These are phyloP conservation scores for Pao palembangensis DNA, from an alignment of 2,113 vertebrate genomes.

Conservation along the genomic window DNA sequence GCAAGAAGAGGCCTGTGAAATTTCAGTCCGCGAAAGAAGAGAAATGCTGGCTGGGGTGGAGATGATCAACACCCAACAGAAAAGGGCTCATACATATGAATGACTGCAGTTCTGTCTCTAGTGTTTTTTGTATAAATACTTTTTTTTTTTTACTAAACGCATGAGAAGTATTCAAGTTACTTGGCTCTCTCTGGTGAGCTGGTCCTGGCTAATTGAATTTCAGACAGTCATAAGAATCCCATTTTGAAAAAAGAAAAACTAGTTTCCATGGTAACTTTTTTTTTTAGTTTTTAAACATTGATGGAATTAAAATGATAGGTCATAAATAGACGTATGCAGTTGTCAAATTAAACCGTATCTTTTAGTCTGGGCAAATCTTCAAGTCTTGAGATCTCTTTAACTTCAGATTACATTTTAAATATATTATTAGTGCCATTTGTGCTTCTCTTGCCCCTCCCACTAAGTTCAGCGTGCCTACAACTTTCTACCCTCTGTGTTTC, in stretches of 20 bases:
- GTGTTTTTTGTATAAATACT: background rate
- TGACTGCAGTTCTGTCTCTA: background rate
- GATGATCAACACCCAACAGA: background rate
- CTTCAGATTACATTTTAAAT: too few species aligned
- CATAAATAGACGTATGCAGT: too few species aligned
- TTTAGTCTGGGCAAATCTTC: too few species aligned
- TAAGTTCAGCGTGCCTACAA: background rate
- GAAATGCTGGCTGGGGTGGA: constrained; percentile 24
- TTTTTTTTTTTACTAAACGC: constrained; percentile 2
- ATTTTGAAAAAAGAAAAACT: background rate
- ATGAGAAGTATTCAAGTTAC: constrained; percentile 21
- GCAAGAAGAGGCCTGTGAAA: constrained; percentile 43
- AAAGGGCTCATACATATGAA: constrained; percentile 33
- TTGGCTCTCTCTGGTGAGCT: background rate
- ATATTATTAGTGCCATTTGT: too few species aligned
- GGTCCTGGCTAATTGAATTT: constrained; percentile 21
- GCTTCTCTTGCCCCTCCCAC: too few species aligned
- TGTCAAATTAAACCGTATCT: too few species aligned
- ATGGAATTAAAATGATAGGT: background rate
- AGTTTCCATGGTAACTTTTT: background rate
- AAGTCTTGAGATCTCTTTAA: too few species aligned
- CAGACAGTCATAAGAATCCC: constrained; percentile 30
- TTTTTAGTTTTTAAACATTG: background rate
- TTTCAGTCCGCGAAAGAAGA: constrained; percentile 34
- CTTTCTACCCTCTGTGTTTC: background rate